Evolutionary conservation across 1,140 invertebrate genomes (phyloP), one percentile per base, ranked within the genome.

Genomic region (Globodera rostochiensis): DNA sequence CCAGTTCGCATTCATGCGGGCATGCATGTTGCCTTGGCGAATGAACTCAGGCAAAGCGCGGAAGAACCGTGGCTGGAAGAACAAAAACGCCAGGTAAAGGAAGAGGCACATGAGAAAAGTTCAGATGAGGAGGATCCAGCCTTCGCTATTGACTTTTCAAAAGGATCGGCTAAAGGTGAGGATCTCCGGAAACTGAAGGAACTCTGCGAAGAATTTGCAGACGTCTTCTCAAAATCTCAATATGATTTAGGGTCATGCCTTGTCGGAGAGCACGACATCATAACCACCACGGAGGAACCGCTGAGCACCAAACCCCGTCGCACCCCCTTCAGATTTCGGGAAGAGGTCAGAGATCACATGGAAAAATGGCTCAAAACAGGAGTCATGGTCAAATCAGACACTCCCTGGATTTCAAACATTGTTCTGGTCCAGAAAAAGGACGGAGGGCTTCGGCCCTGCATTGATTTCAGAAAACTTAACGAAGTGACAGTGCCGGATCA

Each of bases 401-500:
- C 76, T 45, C 76, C 76, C 45, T 78, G 76, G 76, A 64, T 78
- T 2, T 67, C 60, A 3, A 78, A 73, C 57, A 4, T 78, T 13
- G 76, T 78, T 13, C 25, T 75, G 57, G 76, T 78, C 5, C 60
- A 76, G 49, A 76, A 76, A 19, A 76, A 76, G 19, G 74, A 76
- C 67, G 74, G 74, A 76, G 70, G 70, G 45, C 13, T 47, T 6
- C 9, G 49, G 70, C 70, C 36, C 46, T 74, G 73, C 36, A 74
- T 74, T 4, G 73, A 74, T 49, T 74, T 74, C 36, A 7, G 73
- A 13, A 74, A 74, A 45, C 13, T 74, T 8, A 74, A 74, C 15
- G 73, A 74, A 74, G 60, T 73, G 7, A 73, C 73, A 0, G 8
- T 73, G 4, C 73, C 73, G 74, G 91, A 93, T 84, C 86, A 81